phyloP scores from a whole-genome alignment of 2,113 vertebrate genomes.

The Scalopus aquaticus region DNA sequence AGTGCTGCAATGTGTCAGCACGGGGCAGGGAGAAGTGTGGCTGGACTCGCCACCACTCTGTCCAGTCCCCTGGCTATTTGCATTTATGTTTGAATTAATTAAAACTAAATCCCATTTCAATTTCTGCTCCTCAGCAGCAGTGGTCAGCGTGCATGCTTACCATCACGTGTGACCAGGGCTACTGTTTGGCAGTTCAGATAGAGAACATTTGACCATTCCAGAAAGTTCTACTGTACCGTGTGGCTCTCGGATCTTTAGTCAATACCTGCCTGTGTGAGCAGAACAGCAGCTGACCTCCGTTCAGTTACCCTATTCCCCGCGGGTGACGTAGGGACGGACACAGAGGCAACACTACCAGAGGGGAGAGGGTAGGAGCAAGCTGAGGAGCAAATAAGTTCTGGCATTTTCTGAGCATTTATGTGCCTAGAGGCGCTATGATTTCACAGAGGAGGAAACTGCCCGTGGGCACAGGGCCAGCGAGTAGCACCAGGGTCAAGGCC shows the following conservation, averaged over 20 bases:
- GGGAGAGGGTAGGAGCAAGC: too few relatives aligned
- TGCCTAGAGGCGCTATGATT: fast-evolving
- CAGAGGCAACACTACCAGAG: too few relatives aligned
- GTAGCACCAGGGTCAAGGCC: fast-evolving
- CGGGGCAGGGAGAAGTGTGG: too few relatives aligned
- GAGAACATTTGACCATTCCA: fast-evolving
- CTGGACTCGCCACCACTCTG: fast-evolving
- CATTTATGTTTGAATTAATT: background rate
- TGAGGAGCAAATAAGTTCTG: fast-evolving
- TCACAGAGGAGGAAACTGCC: background rate
- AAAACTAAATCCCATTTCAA: background rate
- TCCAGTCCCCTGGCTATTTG: fast-evolving
- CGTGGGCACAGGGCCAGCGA: background rate
- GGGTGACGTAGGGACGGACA: background rate
- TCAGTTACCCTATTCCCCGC: background rate
- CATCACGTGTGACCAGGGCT: fast-evolving
- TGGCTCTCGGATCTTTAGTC: too few relatives aligned
- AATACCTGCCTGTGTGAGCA: too few relatives aligned
- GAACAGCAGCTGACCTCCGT: fast-evolving
- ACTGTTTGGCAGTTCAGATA: fast-evolving
- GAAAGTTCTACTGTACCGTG: fast-evolving
- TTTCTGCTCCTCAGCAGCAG: background rate
- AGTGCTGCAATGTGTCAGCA: too few relatives aligned
- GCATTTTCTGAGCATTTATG: fast-evolving
- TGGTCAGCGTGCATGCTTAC: background rate